phyloP scores from a whole-genome alignment of 2,888 invertebrate species.

The Parascotia fuliginaria region DNA sequence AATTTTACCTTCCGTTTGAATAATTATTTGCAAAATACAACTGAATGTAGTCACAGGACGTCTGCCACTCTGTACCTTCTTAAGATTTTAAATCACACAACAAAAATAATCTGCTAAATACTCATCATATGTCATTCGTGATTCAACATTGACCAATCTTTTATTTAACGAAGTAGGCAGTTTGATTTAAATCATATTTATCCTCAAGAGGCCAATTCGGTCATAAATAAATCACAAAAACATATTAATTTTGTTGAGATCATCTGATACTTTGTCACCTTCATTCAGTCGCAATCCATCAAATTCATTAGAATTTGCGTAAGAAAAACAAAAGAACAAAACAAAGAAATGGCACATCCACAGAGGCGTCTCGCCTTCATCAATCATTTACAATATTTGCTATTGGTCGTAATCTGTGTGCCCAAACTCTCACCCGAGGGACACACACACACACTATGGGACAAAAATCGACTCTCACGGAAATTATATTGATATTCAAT shows the following conservation, averaged over 20 bases:
- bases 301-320: slow-evolving; percentile 38
- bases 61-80: too few relatives aligned
- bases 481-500: slow-evolving; percentile 87
- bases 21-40: too few relatives aligned
- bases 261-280: slow-evolving; percentile 33
- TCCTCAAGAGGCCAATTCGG: not conserved
- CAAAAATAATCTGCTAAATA: too few relatives aligned
- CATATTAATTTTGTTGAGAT: slow-evolving; percentile 27
- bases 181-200: not conserved
- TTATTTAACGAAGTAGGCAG: not conserved
- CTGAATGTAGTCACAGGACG: too few relatives aligned
- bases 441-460: slow-evolving; percentile 73
- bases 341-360: slow-evolving; percentile 60
- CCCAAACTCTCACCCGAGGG: slow-evolving; percentile 77
- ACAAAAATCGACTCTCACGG: slow-evolving; percentile 84
- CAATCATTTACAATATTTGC: slow-evolving; percentile 82
- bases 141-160: not conserved
- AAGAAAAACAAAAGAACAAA: slow-evolving; percentile 63
- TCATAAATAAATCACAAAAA: slow-evolving; percentile 20
- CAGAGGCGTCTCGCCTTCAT: slow-evolving; percentile 65
- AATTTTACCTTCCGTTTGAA: too few relatives aligned
- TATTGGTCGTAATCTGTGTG: slow-evolving; percentile 81
- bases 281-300: slow-evolving; percentile 34
- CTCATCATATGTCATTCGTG: too few relatives aligned
- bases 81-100: too few relatives aligned